Evolutionary conservation across 2,113 vertebrate species (phyloP), one percentile per base, ranked within the genome.

Genomic region (Mormyrus iriodes): DNA sequence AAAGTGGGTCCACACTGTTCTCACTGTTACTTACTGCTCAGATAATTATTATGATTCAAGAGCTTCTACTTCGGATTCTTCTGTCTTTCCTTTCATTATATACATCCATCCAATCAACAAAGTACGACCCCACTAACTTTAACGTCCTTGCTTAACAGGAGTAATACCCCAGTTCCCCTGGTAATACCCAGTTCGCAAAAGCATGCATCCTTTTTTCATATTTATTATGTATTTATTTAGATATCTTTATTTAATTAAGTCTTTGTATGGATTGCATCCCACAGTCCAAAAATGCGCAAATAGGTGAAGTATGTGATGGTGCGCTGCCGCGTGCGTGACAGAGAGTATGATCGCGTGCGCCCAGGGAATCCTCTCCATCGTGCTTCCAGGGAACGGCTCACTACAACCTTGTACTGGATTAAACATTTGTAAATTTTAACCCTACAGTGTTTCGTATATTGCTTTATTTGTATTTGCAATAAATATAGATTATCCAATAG

Each of bases 1-100:
- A 96, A n/a, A 94, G 94, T 79, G 91, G 7, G 19, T 91, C 84
- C 73, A 76, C 90, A 90, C 69, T 76, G 91, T 92, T 42, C 85
- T 85, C 19, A 83, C 83, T 88, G 48, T 88, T 79, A 55, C 93
- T 92, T 85, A 90, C 6, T 79, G 10, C 73, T 79, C 39, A 79
- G 73, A 79, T 79, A 87, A 85, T 90, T 89, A 86, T 91, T 88
- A 31, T 65, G 69, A 83, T 91, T 89, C 91, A 88, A 93, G 89
- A 88, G 92, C 85, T 86, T 87, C 79, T 89, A 90, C 91, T 92
- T 91, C 87, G 89, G 93, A 93, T 92, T 92, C 13, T 91, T 89
- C 90, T 91, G 85, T 61, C 90, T 92, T 90, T 73, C 91, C 85
- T 91, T 90, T 53, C 73, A 42, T 79, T 42, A 42, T 39, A 19